These are phyloP conservation scores for Antheraea yamamai DNA, from an alignment of 2,888 invertebrate species.

Conservation along the genomic window DNA sequence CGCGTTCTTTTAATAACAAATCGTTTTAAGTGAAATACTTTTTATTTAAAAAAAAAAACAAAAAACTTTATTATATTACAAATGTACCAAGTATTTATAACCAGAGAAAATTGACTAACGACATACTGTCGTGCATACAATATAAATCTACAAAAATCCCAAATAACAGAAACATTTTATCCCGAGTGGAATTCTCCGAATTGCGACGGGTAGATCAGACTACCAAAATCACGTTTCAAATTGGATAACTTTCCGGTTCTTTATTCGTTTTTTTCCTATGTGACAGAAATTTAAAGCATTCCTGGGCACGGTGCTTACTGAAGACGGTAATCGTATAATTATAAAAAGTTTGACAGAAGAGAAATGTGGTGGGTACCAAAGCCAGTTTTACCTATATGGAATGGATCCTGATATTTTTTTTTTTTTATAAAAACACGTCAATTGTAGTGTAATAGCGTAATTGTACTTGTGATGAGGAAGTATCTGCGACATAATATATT, in stretches of 20 bases:
- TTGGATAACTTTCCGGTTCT: background rate
- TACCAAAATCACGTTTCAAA: slow-evolving; percentile 2
- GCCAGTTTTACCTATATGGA: background rate
- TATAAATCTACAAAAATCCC: background rate
- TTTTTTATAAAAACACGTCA: background rate
- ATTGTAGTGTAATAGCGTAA: background rate
- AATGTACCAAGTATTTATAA: background rate
- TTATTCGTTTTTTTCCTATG: background rate
- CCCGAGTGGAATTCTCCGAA: background rate
- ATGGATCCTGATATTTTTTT: background rate
- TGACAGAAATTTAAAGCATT: background rate
- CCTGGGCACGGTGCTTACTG: background rate
- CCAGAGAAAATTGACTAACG: background rate
- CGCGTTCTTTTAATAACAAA: too few relatives aligned
- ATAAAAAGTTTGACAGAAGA: background rate
- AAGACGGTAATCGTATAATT: background rate
- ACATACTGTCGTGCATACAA: background rate
- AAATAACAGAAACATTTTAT: slow-evolving; percentile 1
- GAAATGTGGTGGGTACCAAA: background rate
- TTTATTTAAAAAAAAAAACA: background rate
- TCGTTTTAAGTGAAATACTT: too few relatives aligned
- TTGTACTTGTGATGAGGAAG: background rate
- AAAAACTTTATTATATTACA: background rate
- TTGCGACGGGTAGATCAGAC: background rate
- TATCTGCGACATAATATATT: too few relatives aligned